Base-by-base conservation (phyloP, 2,888 invertebrate genomes). In the Monoplex corrugatus region DNA sequence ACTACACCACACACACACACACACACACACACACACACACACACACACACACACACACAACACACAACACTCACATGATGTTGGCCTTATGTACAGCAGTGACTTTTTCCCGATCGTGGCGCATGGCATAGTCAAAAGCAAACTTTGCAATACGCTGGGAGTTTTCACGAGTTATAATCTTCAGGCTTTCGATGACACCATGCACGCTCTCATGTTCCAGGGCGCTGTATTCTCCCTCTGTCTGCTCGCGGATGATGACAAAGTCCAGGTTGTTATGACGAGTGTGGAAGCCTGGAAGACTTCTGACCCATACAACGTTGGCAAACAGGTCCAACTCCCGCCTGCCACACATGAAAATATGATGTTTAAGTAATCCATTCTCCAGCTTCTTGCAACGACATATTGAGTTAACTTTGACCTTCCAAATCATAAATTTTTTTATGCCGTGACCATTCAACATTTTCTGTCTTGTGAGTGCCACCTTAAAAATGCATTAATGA, bases 11-110 rank as follows among this genome's bases (percentile, higher is more conserved):
- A n/a, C n/a, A n/a, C n/a, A n/a, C n/a, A n/a, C n/a, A n/a, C n/a
- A n/a, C n/a, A n/a, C n/a, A n/a, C n/a, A n/a, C n/a, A n/a, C n/a
- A n/a, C n/a, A n/a, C n/a, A n/a, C n/a, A n/a, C n/a, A n/a, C n/a
- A n/a, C n/a, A n/a, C n/a, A n/a, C n/a, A n/a, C n/a, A n/a, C n/a
- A n/a, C n/a, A n/a, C n/a, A n/a, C n/a, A n/a, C n/a, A 50, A 50
- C 8, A 50, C 50, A 16, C 10, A 8, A 50, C 63, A 85, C 95
- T 92, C 93, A 96, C 96, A 99, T 99, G 95, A 99, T 99, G 96
- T 99, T 99, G 1, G 99, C 99, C 96, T 99, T 99, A 97, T 99
- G 99, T 19, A 99, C 99, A 72, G 98, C 98, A 28, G 99, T 99
- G 10, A 99, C 99, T 97, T 98, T 99, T 97, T 98, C 98, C 86